Conservation (phyloP, 2,797 vertebrate genomes). For the Fistularia tabacaria region DNA sequence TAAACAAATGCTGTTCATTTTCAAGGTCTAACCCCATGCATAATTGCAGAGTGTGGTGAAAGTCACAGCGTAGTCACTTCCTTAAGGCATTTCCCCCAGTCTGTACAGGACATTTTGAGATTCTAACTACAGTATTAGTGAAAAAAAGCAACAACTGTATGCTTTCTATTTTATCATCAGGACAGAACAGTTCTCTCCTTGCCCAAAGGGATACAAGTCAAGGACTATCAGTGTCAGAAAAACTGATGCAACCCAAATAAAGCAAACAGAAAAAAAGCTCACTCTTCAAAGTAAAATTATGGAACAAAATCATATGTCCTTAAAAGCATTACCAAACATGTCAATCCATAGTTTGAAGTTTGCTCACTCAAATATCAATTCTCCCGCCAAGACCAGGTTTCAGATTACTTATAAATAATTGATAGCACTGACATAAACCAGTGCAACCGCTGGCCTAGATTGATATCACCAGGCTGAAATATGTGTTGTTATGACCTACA, state of each 20-base stretch:
- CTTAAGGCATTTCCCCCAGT: slow-evolving; percentile 28
- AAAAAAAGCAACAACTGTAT: slow-evolving; percentile 44
- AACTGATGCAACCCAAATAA: slow-evolving; percentile 55
- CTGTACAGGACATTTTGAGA: slow-evolving; percentile 34
- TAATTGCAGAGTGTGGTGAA: slow-evolving; percentile 28
- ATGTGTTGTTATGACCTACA: slow-evolving; percentile 10
- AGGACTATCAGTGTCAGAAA: slow-evolving; percentile 56
- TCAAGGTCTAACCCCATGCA: slow-evolving; percentile 18
- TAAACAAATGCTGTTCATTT: slow-evolving; percentile 50
- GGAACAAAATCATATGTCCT: slow-evolving; percentile 37
- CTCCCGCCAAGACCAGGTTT: slow-evolving; percentile 33
- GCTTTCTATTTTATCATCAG: slow-evolving; percentile 47
- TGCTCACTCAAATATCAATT: slow-evolving; percentile 26
- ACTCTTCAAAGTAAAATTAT: slow-evolving; percentile 39
- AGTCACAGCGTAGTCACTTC: slow-evolving; percentile 43
- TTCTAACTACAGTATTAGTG: slow-evolving; percentile 45
- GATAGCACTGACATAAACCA: slow-evolving; percentile 24
- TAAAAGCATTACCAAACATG: slow-evolving; percentile 51
- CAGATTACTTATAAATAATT: slow-evolving; percentile 22
- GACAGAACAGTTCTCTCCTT: slow-evolving; percentile 51
- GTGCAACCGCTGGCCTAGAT: slow-evolving; percentile 37
- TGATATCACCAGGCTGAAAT: slow-evolving; percentile 13
- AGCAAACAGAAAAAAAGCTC: slow-evolving; percentile 19
- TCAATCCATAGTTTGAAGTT: slow-evolving; percentile 34
- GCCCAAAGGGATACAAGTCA: slow-evolving; percentile 55